Evolutionary conservation across 2,888 invertebrate species (phyloP).

Genomic region (Rhimphoctona megacephalus): DNA sequence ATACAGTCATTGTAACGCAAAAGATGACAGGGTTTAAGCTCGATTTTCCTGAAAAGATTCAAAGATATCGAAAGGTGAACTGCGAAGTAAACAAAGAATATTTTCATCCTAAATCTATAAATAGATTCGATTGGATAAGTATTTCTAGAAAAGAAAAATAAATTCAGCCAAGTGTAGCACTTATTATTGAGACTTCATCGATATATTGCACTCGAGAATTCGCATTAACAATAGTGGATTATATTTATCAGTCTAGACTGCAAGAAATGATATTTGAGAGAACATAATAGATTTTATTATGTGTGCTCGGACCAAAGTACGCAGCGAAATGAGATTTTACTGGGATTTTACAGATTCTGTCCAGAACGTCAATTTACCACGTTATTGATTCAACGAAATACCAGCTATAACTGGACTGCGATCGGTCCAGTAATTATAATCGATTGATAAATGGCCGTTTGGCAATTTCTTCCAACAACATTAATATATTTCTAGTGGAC

Average conservation of each 20-base stretch:
- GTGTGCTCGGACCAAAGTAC: conserved; percentile 3
- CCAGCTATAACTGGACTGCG: conserved; percentile 34
- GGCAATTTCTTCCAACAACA: conserved; percentile 37
- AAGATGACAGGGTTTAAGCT: neutral
- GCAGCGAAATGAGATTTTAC: conserved; percentile 2
- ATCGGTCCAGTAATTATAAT: conserved; percentile 43
- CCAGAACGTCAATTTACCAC: conserved; percentile 14
- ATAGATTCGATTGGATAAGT: conserved; percentile 16
- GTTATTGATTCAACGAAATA: conserved; percentile 43
- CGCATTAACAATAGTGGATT: conserved; percentile 12
- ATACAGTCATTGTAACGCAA: neutral
- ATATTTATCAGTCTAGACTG: conserved; percentile 49
- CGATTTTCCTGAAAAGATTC: neutral
- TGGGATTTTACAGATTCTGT: conserved; percentile 35
- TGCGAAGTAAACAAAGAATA: conserved; percentile 6
- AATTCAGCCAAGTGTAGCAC: neutral
- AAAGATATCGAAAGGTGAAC: neutral
- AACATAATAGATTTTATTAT: neutral
- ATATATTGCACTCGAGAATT: conserved; percentile 4
- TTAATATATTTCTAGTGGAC: conserved; percentile 13
- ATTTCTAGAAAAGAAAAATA: neutral
- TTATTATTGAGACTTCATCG: conserved; percentile 12
- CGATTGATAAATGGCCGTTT: conserved; percentile 52
- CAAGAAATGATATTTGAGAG: conserved; percentile 1
- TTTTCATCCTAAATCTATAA: conserved; percentile 15